Conservation (phyloP, 2,113 vertebrate species). For the Coturnix japonica region DNA sequence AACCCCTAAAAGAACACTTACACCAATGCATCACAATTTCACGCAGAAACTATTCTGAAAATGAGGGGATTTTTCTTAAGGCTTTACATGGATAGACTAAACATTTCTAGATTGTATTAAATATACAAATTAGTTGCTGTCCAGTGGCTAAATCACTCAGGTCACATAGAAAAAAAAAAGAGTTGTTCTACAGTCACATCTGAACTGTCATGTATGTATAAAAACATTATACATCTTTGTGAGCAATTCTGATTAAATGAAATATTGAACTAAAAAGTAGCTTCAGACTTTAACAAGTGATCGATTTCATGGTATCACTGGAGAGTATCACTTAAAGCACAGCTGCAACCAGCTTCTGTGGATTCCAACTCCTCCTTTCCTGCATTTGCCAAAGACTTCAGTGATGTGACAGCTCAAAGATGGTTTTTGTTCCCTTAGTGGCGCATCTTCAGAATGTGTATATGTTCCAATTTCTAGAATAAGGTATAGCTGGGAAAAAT, state of each 20-base stretch:
- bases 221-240: not conserved
- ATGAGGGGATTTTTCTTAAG: not conserved
- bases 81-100: conserved; percentile 13
- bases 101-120: not conserved
- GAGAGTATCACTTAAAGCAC: not conserved
- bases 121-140: conserved; percentile 23
- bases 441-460: not conserved
- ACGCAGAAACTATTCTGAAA: not conserved
- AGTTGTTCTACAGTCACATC: not conserved
- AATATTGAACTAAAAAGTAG: not conserved
- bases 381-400: not conserved
- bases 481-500: not conserved
- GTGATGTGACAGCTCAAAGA: not conserved
- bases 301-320: accelerated
- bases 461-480: not conserved
- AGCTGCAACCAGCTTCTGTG: not conserved
- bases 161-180: not conserved
- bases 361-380: not conserved
- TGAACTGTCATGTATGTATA: not conserved
- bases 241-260: not conserved
- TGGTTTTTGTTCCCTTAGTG: not conserved
- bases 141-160: not conserved
- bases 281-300: not conserved
- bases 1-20: not conserved
- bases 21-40: not conserved